phyloP scores from a whole-genome alignment of 2,888 invertebrate genomes.

The Panzeria rudis region DNA sequence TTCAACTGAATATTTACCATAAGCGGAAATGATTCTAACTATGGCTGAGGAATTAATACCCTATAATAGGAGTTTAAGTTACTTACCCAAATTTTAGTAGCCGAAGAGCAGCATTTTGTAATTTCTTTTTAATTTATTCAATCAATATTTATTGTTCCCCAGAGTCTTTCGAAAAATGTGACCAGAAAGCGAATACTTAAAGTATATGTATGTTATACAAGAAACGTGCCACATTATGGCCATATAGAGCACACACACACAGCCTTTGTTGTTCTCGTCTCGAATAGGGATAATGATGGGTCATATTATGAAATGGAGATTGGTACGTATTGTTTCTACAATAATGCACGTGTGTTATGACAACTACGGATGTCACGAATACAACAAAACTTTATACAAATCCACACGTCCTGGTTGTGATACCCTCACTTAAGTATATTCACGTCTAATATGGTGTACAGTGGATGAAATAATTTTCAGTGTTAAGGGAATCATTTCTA shows the following conservation, averaged over 20 bases:
- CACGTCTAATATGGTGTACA: background rate
- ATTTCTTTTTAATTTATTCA: too few species aligned
- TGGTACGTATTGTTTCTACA: slow-evolving; percentile 33
- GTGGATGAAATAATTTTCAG: background rate
- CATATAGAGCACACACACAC: slow-evolving; percentile 11
- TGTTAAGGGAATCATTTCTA: background rate
- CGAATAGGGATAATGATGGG: background rate
- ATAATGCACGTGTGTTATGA: slow-evolving; percentile 48
- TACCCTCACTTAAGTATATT: background rate
- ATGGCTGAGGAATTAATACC: background rate
- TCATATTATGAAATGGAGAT: slow-evolving; percentile 9
- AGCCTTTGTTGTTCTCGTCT: background rate
- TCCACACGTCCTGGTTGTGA: background rate
- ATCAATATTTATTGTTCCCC: background rate
- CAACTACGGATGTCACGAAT: slow-evolving; percentile 16
- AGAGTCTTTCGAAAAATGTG: background rate
- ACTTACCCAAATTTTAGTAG: too few species aligned
- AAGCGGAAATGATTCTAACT: slow-evolving; percentile 14
- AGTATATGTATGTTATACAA: background rate
- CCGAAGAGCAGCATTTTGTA: too few species aligned
- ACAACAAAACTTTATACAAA: background rate
- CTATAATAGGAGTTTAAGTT: background rate
- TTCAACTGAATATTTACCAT: background rate
- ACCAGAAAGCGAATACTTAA: background rate
- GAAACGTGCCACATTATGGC: background rate